Evolutionary conservation across 2,797 vertebrate species (phyloP).

Genomic region (Tokudaia muenninki): DNA sequence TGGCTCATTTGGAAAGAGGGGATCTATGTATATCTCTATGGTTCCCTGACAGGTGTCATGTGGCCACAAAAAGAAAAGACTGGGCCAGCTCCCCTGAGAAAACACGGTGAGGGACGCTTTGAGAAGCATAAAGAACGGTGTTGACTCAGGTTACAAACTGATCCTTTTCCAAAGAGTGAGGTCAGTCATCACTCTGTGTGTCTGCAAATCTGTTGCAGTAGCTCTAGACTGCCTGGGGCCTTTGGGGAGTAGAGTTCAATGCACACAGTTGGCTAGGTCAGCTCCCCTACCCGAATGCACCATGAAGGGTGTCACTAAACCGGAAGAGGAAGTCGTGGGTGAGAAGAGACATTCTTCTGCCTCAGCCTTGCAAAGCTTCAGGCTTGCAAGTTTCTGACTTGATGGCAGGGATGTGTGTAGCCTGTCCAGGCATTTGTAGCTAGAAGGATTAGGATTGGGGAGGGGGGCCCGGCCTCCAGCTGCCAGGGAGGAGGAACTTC

Average conservation of each 20-base stretch:
- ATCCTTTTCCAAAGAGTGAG: background rate
- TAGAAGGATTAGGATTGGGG: background rate
- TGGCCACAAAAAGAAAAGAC: background rate
- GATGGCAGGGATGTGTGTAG: no score
- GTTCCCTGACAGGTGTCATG: background rate
- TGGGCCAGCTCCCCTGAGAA: background rate
- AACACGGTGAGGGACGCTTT: background rate
- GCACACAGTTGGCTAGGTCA: background rate
- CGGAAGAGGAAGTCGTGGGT: background rate
- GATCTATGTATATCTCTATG: background rate
- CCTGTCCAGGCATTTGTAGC: background rate
- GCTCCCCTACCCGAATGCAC: background rate
- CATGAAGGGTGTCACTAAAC: background rate
- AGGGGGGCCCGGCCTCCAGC: background rate
- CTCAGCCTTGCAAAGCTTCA: background rate
- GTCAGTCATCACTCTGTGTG: accelerated
- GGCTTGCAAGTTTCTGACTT: background rate
- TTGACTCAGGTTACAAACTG: background rate
- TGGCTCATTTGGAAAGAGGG: slow-evolving; percentile 8
- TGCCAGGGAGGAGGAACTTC: background rate
- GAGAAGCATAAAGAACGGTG: background rate
- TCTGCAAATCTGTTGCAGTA: background rate
- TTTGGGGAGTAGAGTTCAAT: background rate
- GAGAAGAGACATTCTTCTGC: background rate
- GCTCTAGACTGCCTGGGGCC: background rate